These are phyloP conservation scores for Parelbella ahira DNA, from an alignment of 2,888 invertebrate species.

Conservation along the genomic window DNA sequence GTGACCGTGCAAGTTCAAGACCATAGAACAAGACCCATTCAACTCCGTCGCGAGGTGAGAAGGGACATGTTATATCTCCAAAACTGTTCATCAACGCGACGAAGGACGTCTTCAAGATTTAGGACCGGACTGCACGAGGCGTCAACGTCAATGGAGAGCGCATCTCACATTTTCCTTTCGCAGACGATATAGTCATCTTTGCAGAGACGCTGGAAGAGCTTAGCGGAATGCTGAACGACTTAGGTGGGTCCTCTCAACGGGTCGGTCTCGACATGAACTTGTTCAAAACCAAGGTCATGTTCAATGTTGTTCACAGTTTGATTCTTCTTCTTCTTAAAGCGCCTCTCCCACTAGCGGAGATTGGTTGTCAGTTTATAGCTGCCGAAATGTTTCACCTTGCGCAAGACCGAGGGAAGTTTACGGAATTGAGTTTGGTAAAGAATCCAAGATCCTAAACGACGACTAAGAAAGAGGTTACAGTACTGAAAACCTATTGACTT, in stretches of 20 bases:
- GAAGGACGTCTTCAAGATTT: neutral
- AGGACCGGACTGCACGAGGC: neutral
- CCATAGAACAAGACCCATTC: neutral
- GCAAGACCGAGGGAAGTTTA: too few relatives aligned
- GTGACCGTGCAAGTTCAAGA: neutral
- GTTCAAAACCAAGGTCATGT: too few relatives aligned
- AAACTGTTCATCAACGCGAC: neutral
- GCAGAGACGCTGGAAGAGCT: constrained; percentile 1
- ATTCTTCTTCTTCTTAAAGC: too few relatives aligned
- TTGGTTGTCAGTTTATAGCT: too few relatives aligned
- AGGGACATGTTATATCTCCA: neutral
- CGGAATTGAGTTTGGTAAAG: too few relatives aligned
- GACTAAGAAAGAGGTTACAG: too few relatives aligned
- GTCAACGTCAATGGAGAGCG: neutral
- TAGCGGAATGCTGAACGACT: neutral
- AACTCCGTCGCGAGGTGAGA: neutral
- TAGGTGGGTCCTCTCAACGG: neutral
- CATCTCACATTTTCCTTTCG: too few relatives aligned
- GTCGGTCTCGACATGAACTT: neutral
- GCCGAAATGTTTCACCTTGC: too few relatives aligned
- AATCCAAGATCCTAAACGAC: too few relatives aligned
- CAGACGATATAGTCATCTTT: constrained; percentile 1
- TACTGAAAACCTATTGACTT: too few relatives aligned
- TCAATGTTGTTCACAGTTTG: too few relatives aligned
- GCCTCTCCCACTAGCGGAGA: too few relatives aligned